Percentiles rank a stretch among this genome's conserved stretches.
Conservation (phyloP, 1,140 invertebrate genomes). For the Penaeus indicus region DNA sequence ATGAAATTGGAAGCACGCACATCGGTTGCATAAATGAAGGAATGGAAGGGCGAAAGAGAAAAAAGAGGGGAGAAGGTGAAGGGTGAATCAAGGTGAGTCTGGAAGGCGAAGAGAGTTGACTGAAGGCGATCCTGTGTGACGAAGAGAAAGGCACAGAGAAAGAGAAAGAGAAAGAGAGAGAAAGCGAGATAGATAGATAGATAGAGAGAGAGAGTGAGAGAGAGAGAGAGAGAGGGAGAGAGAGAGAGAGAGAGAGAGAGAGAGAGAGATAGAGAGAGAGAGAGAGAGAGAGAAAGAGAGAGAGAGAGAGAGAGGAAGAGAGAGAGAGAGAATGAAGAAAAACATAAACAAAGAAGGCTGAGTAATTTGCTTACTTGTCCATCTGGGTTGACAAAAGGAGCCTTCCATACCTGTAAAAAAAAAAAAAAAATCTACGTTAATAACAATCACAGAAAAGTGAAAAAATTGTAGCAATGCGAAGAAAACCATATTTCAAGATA, state of each 20-base stretch:
- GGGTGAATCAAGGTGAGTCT: background rate
- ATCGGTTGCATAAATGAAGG: background rate
- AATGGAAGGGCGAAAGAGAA: constrained; percentile 1
- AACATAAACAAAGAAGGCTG: too few relatives aligned
- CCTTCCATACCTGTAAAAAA: too few relatives aligned
- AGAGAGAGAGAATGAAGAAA: background rate
- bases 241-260: background rate
- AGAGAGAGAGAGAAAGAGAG: background rate
- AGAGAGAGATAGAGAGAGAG: background rate
- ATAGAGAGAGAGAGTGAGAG: background rate
- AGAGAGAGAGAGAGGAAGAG: constrained; percentile 1
- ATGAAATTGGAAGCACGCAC: background rate
- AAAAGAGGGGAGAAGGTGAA: background rate
- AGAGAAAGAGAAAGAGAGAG: background rate
- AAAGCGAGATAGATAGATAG: background rate
- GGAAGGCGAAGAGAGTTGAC: background rate
- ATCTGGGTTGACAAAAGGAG: too few relatives aligned
- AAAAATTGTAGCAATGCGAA: too few relatives aligned
- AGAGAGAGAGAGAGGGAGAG: background rate
- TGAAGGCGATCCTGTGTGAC: too few relatives aligned
- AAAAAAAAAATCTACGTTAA: too few relatives aligned
- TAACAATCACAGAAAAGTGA: too few relatives aligned
- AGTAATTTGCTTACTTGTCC: too few relatives aligned
- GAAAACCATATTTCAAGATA: too few relatives aligned
- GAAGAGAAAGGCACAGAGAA: background rate